phyloP scores from a whole-genome alignment of 1,140 invertebrate species.

The Megathymus violae region DNA sequence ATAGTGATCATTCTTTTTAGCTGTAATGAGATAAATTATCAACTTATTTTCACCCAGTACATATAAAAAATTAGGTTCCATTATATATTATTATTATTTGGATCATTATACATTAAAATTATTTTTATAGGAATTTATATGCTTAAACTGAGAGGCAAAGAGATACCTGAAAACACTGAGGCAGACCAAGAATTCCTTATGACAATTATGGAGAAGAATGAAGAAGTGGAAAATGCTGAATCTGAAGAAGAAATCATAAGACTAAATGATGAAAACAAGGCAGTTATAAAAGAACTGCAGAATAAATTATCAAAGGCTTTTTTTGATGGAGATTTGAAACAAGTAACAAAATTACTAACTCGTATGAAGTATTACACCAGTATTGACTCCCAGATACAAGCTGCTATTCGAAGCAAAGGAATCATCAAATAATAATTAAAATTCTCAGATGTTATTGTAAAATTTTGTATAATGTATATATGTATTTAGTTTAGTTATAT shows the following conservation, averaged over 20 bases:
- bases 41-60: too few relatives aligned
- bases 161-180: slow-evolving; percentile 88
- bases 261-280: slow-evolving; percentile 86
- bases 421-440: slow-evolving; percentile 85
- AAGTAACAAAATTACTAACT: slow-evolving; percentile 86
- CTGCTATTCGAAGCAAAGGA: slow-evolving; percentile 86
- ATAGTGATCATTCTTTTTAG: too few relatives aligned
- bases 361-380: slow-evolving; percentile 94
- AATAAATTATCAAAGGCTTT: slow-evolving; percentile 86
- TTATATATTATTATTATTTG: too few relatives aligned
- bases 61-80: too few relatives aligned
- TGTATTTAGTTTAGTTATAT: too few relatives aligned
- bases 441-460: too few relatives aligned
- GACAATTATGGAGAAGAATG: slow-evolving; percentile 95
- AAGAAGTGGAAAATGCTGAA: slow-evolving; percentile 88
- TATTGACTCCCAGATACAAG: slow-evolving; percentile 91
- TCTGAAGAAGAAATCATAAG: slow-evolving; percentile 85
- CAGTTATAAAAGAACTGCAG: slow-evolving; percentile 82
- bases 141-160: slow-evolving; percentile 86
- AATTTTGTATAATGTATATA: too few relatives aligned
- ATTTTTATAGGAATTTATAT: slow-evolving; percentile 85
- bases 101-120: slow-evolving; percentile 11
- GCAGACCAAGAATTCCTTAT: slow-evolving; percentile 91
- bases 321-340: slow-evolving; percentile 84
- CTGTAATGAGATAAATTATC: too few relatives aligned